Evolutionary conservation across 1,140 invertebrate genomes (phyloP).

Genomic region (Caenorhabditis latens): DNA sequence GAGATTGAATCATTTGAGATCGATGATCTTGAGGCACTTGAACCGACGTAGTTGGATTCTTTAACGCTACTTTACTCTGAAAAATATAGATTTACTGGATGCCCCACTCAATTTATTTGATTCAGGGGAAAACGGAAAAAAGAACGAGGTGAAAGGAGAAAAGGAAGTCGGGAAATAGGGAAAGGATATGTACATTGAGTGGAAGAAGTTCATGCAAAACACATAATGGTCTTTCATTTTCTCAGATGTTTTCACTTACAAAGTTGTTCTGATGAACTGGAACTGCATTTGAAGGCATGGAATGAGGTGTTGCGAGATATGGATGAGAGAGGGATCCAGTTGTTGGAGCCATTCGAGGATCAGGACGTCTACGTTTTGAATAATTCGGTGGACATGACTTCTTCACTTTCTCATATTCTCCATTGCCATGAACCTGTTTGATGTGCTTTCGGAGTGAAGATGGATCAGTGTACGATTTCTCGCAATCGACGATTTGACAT

Average conservation of each 20-base stretch:
- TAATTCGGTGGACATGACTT: slow-evolving; percentile 83
- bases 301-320: not conserved
- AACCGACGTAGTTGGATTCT: not conserved
- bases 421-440: slow-evolving; percentile 96
- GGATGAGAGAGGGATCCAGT: slow-evolving; percentile 29
- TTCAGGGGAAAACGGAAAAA: not conserved
- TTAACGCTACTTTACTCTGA: not conserved
- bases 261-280: slow-evolving; percentile 23
- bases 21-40: not conserved
- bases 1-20: not conserved
- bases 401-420: slow-evolving; percentile 98
- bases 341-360: slow-evolving; percentile 21
- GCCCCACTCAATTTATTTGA: not conserved
- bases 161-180: not conserved
- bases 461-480: slow-evolving; percentile 95
- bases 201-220: not conserved
- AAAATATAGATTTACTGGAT: too few species aligned
- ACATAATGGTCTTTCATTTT: not conserved
- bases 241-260: not conserved
- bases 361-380: slow-evolving; percentile 10
- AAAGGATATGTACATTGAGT: not conserved
- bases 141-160: not conserved
- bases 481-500: slow-evolving; percentile 95
- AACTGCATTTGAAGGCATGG: not conserved
- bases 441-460: slow-evolving; percentile 95